These are phyloP conservation scores for Chamaetylas fuelleborni DNA, from an alignment of 2,113 vertebrate genomes.

Conservation along the genomic window DNA sequence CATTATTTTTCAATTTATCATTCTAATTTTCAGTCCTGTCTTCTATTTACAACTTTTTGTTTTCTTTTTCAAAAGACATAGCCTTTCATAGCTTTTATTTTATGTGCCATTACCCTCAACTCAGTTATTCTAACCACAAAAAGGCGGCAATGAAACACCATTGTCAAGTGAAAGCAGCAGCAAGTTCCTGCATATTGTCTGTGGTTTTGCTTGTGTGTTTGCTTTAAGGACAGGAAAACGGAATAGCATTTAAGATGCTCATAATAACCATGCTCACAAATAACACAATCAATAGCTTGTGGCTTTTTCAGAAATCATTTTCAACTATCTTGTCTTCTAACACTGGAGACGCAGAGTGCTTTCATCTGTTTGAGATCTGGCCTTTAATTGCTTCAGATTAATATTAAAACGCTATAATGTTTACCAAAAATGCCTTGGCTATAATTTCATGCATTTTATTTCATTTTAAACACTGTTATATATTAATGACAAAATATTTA, in stretches of 20 bases:
- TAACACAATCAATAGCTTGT: constrained; percentile 31
- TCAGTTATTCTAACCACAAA: constrained; percentile 15
- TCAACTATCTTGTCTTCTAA: background rate
- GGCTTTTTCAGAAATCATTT: constrained; percentile 10
- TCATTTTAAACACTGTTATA: background rate
- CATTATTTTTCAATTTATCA: background rate
- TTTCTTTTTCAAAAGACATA: constrained; percentile 9
- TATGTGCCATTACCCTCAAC: background rate
- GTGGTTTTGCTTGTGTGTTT: constrained; percentile 18
- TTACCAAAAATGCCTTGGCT: background rate
- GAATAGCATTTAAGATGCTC: constrained; percentile 19
- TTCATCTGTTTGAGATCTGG: constrained; percentile 6
- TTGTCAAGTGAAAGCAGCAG: background rate
- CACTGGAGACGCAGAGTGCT: background rate
- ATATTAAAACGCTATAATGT: background rate
- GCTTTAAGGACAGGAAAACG: background rate
- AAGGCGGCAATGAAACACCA: constrained; percentile 3
- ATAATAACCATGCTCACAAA: constrained; percentile 45
- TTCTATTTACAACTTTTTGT: background rate
- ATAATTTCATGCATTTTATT: constrained; percentile 27
- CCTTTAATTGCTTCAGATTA: constrained; percentile 33
- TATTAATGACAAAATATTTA: constrained; percentile 2
- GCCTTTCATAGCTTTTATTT: constrained; percentile 11
- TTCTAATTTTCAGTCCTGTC: background rate
- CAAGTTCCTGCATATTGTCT: constrained; percentile 4